These are phyloP conservation scores for Aphaenogaster ashmeadi DNA, from an alignment of 1,140 invertebrate species.

Conservation along the genomic window DNA sequence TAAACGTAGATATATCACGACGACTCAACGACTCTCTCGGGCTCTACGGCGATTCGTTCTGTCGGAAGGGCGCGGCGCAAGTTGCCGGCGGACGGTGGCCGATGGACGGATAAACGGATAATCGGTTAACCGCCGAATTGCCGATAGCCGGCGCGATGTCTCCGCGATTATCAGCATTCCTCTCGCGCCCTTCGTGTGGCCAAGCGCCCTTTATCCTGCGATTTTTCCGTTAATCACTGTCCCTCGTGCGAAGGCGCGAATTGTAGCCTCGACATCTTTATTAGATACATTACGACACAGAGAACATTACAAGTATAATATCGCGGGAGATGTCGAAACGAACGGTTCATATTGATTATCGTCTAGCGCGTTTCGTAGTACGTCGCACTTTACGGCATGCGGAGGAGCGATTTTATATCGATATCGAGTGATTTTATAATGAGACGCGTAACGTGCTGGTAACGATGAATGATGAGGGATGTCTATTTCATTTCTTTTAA, in stretches of 20 bases:
- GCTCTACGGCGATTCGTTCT: constrained; percentile 59
- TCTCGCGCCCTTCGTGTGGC: not conserved
- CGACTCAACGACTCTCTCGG: constrained; percentile 84
- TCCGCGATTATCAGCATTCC: not conserved
- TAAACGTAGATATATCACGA: constrained; percentile 86
- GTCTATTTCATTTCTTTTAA: not conserved
- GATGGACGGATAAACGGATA: constrained; percentile 16
- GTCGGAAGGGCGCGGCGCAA: constrained; percentile 58
- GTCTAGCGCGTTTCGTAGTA: not conserved
- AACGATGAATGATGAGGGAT: not conserved
- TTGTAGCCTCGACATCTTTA: not conserved
- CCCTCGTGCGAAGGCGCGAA: not conserved
- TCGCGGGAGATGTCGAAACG: not conserved
- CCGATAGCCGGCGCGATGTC: not conserved
- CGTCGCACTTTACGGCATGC: not conserved
- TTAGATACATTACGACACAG: not conserved
- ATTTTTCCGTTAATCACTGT: not conserved
- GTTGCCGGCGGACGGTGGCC: constrained; percentile 47
- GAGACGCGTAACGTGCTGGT: not conserved
- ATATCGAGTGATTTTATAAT: not conserved
- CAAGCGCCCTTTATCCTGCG: not conserved
- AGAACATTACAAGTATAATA: not conserved
- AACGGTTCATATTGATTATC: constrained; percentile 16
- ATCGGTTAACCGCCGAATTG: constrained; percentile 20
- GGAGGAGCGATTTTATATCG: not conserved